These are phyloP conservation scores for Platycheirus albimanus DNA, from an alignment of 2,888 invertebrate species.

Conservation along the genomic window DNA sequence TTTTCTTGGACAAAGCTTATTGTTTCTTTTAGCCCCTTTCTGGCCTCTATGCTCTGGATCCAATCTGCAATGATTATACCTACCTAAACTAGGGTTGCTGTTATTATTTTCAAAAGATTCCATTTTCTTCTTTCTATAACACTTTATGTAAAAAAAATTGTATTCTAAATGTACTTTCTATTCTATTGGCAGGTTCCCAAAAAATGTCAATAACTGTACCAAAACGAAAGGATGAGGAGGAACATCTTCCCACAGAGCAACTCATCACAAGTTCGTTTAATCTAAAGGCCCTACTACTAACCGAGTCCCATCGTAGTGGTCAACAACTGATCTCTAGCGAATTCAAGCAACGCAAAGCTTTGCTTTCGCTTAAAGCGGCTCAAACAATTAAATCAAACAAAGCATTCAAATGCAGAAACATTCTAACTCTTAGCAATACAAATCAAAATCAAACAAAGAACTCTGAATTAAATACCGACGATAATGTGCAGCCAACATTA, in stretches of 20 bases:
- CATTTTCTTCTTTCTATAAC: no score
- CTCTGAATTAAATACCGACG: slow-evolving; percentile 3
- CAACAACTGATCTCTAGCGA: slow-evolving; percentile 48
- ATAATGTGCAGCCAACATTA: slow-evolving; percentile 26
- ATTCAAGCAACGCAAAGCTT: slow-evolving; percentile 57
- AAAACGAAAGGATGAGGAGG: slow-evolving; percentile 80
- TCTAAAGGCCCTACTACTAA: slow-evolving; percentile 19
- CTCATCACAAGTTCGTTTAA: slow-evolving; percentile 47
- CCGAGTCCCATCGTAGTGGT: slow-evolving; percentile 23
- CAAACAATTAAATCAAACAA: slow-evolving; percentile 33
- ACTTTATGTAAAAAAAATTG: neutral
- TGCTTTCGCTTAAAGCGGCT: slow-evolving; percentile 51
- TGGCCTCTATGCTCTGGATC: no score
- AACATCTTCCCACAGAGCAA: slow-evolving; percentile 78
- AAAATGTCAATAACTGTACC: slow-evolving; percentile 82
- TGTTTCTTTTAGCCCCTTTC: neutral
- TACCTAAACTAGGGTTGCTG: no score
- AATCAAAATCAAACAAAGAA: slow-evolving; percentile 56
- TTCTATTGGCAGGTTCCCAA: slow-evolving; percentile 77
- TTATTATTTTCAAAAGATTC: no score
- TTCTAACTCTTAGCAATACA: slow-evolving; percentile 59
- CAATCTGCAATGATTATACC: no score
- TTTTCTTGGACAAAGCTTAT: no score
- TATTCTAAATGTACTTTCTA: neutral
- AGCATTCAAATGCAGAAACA: slow-evolving; percentile 65